These are phyloP conservation scores for Lysandra coridon DNA, from an alignment of 2,888 invertebrate species.

Conservation along the genomic window DNA sequence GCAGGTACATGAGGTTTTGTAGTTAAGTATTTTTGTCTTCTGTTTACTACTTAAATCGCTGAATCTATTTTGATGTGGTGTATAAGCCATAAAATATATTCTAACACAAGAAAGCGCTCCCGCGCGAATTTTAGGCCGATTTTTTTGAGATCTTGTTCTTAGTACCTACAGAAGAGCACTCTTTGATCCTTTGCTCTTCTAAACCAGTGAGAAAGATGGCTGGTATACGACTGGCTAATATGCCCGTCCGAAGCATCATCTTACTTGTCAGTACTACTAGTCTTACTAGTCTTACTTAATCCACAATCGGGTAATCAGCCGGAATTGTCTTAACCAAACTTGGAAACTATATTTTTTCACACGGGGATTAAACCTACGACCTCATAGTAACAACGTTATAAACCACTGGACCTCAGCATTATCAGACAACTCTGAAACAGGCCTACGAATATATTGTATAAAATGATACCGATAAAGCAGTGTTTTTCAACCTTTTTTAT, in stretches of 20 bases:
- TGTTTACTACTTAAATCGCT: not conserved
- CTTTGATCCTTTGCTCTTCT: not conserved
- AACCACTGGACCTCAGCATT: not conserved
- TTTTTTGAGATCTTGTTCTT: no score
- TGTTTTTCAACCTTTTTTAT: no score
- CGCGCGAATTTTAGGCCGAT: no score
- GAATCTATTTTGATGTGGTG: not conserved
- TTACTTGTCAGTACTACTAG: no score
- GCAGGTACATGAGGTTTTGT: not conserved
- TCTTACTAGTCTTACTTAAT: no score
- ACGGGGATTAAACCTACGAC: not conserved
- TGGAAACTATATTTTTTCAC: not conserved
- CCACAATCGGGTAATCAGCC: no score
- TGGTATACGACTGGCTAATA: not conserved
- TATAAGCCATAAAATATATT: no score
- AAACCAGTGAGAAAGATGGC: not conserved
- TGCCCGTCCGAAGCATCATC: no score
- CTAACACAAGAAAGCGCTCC: no score
- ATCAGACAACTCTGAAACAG: not conserved
- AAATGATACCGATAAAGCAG: slow-evolving; percentile 7
- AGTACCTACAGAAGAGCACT: not conserved
- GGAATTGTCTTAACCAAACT: no score
- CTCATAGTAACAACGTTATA: not conserved
- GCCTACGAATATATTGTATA: not conserved
- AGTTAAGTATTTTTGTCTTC: not conserved